Percentiles rank a stretch among this genome's conserved stretches.
phyloP scores from a whole-genome alignment of 2,888 invertebrate species.

The Lochmaea capreae region DNA sequence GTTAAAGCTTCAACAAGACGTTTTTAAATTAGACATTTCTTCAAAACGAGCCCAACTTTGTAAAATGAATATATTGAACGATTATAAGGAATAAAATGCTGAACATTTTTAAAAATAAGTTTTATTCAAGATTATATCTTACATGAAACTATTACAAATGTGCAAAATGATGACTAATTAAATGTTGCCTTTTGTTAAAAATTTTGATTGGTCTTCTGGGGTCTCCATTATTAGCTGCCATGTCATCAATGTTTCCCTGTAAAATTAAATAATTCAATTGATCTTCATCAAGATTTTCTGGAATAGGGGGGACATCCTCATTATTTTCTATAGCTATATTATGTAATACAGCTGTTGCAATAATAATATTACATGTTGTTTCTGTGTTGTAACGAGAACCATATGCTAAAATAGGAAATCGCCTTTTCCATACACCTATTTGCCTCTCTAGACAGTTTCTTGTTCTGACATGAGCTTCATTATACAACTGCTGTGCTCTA shows the following conservation, averaged over 20 bases:
- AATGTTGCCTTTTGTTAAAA: background rate
- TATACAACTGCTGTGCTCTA: constrained; percentile 43
- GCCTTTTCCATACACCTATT: constrained; percentile 46
- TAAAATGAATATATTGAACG: too few species aligned
- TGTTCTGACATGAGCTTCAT: constrained; percentile 48
- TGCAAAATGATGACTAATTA: background rate
- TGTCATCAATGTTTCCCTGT: too few species aligned
- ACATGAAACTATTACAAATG: background rate
- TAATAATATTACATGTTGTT: constrained; percentile 39
- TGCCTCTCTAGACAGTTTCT: constrained; percentile 41
- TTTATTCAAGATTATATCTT: too few species aligned
- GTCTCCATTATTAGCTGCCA: too few species aligned
- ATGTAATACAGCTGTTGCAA: constrained; percentile 46
- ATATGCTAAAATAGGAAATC: constrained; percentile 45
- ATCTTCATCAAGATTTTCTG: too few species aligned
- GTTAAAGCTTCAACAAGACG: too few species aligned
- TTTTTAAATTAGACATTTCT: too few species aligned
- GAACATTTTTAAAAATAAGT: too few species aligned
- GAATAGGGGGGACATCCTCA: too few species aligned
- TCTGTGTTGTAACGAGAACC: constrained; percentile 39
- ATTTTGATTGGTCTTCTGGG: background rate
- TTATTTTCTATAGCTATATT: constrained; percentile 37
- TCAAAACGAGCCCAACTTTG: too few species aligned
- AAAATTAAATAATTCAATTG: too few species aligned
- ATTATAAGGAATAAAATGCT: too few species aligned